These are phyloP conservation scores for Drosophila lacteicornis DNA, from an alignment of 1,140 invertebrate genomes.

Conservation along the genomic window DNA sequence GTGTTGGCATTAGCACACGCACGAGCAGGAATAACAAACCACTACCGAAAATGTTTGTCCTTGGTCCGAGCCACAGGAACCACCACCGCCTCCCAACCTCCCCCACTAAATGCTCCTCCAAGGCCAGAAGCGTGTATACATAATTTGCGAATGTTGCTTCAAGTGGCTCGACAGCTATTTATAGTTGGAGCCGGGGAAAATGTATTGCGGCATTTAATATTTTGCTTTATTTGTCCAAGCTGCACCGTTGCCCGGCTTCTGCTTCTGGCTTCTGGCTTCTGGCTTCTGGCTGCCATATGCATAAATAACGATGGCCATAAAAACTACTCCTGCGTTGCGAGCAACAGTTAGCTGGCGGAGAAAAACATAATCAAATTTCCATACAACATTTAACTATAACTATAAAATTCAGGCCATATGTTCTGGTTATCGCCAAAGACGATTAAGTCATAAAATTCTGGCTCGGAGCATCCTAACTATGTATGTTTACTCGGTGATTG, in stretches of 20 bases:
- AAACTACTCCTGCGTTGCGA: conserved; percentile 6
- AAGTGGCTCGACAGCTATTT: conserved; percentile 50
- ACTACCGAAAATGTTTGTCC: conserved; percentile 58
- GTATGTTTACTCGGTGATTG: neutral
- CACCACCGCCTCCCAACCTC: neutral
- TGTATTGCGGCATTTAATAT: conserved; percentile 48
- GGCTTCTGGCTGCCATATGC: conserved; percentile 14
- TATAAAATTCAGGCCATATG: neutral
- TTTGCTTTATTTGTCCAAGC: conserved; percentile 19
- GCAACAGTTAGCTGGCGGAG: conserved; percentile 7
- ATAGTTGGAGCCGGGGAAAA: conserved; percentile 19
- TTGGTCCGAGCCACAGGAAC: conserved; percentile 21
- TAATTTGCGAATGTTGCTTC: conserved; percentile 47
- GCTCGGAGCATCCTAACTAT: neutral
- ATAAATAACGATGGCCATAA: conserved; percentile 10
- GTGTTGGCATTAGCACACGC: conserved; percentile 65
- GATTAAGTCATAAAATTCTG: neutral
- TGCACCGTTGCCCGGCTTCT: neutral
- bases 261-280: neutral
- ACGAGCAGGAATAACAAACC: conserved; percentile 56
- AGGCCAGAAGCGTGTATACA: conserved; percentile 25
- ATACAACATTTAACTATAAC: conserved; percentile 4
- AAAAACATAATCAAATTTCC: conserved; percentile 12
- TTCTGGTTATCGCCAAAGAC: neutral
- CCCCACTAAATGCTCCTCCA: conserved; percentile 12